Evolutionary conservation across 2,888 invertebrate species (phyloP).

Genomic region (Tipula vernalis): DNA sequence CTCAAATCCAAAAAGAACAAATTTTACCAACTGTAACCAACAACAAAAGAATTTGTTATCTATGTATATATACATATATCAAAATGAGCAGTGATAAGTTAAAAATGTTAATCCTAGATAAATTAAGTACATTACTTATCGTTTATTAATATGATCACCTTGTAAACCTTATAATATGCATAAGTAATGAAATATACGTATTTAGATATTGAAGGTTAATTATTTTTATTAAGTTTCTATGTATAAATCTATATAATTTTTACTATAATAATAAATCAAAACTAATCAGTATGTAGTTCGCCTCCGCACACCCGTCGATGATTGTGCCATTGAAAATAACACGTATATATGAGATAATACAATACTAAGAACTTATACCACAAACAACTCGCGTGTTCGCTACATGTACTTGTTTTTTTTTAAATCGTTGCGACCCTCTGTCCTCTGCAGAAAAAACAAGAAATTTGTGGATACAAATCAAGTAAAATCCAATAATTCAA

Average conservation of each 20-base stretch:
- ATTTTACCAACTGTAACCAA: too few relatives aligned
- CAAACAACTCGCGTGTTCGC: background rate
- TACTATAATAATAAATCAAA: background rate
- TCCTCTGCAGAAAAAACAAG: background rate
- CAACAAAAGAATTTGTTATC: background rate
- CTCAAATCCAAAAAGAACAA: too few relatives aligned
- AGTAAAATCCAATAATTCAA: background rate
- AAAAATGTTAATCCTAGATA: background rate
- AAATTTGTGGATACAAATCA: background rate
- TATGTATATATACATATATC: background rate
- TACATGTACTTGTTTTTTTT: background rate
- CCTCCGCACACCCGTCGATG: background rate
- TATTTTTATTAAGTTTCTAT: background rate
- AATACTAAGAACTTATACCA: background rate
- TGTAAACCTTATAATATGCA: background rate
- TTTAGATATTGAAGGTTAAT: background rate
- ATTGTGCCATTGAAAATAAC: background rate
- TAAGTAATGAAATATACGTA: background rate
- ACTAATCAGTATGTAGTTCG: background rate
- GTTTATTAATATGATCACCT: background rate
- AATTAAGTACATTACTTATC: background rate
- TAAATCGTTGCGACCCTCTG: background rate
- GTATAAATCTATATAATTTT: background rate
- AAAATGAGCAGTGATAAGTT: background rate
- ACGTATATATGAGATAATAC: background rate